A percentile compares a stretch with the other conserved stretches of the same genome.
phyloP scores from a whole-genome alignment of 2,888 invertebrate species.

The Caenorhabditis uteleia region DNA sequence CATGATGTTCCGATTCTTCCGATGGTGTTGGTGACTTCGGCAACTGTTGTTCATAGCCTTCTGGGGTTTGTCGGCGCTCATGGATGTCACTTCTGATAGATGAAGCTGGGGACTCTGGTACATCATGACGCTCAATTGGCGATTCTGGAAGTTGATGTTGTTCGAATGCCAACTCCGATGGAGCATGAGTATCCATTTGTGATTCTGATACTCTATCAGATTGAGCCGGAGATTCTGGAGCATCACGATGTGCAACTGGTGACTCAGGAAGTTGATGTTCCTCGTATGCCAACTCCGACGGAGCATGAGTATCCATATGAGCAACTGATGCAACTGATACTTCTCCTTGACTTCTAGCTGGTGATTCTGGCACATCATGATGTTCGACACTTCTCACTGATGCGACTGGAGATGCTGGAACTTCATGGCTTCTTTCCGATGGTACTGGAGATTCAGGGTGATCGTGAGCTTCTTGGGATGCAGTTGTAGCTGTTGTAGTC shows the following conservation, averaged over 20 bases:
- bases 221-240: constrained; percentile 6
- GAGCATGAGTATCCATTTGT: too few relatives aligned
- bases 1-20: not conserved
- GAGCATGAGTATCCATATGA: not conserved
- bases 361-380: too few relatives aligned
- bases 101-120: not conserved
- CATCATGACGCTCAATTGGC: not conserved
- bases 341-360: too few relatives aligned
- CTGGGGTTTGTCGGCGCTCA: too few relatives aligned
- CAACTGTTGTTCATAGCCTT: too few relatives aligned
- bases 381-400: too few relatives aligned
- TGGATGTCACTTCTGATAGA: not conserved
- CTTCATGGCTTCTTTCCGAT: constrained; percentile 1
- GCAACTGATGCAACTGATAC: not conserved
- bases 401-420: not conserved
- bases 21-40: constrained; percentile 4
- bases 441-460: constrained; percentile 1
- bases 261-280: not conserved
- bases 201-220: not conserved
- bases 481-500: constrained; percentile 16
- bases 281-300: not conserved
- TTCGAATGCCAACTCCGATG: not conserved
- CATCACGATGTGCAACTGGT: not conserved
- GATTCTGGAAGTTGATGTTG: not conserved
- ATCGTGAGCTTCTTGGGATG: not conserved